A percentile compares a stretch with the other conserved stretches of the same genome.
Evolutionary conservation across 2,888 invertebrate species (phyloP).

Genomic region (Diplolepis rosae): DNA sequence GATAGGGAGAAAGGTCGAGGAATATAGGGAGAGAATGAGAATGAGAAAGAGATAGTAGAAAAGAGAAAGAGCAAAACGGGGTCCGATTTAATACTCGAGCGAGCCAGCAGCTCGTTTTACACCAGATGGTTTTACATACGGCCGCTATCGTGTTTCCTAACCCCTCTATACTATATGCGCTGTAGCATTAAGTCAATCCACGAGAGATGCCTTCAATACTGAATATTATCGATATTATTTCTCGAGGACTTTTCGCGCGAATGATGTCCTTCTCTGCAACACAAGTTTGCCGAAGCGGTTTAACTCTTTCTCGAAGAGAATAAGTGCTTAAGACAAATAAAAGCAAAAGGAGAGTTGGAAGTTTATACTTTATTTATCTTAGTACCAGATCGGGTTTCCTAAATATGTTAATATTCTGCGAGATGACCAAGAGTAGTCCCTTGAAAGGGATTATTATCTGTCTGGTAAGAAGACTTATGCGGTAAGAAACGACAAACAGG

Average conservation of each 20-base stretch:
- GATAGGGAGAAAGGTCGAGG: constrained; percentile 24
- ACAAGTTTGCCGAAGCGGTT: constrained; percentile 24
- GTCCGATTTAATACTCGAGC: constrained; percentile 73
- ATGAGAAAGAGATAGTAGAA: constrained; percentile 33
- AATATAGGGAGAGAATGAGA: constrained; percentile 35
- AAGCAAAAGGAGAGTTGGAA: background rate
- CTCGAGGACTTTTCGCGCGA: constrained; percentile 53
- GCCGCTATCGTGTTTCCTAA: constrained; percentile 70
- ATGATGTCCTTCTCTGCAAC: constrained; percentile 17
- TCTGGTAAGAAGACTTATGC: background rate
- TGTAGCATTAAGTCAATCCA: constrained; percentile 49
- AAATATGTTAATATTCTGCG: constrained; percentile 55
- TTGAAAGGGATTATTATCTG: background rate
- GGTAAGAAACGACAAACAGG: constrained; percentile 12
- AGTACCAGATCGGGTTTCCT: constrained; percentile 52
- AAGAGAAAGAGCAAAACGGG: constrained; percentile 44
- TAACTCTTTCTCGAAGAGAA: constrained; percentile 10
- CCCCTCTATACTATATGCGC: constrained; percentile 40
- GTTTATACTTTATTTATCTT: constrained; percentile 44
- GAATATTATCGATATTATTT: constrained; percentile 64
- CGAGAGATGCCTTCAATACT: constrained; percentile 54
- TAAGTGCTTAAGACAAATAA: constrained; percentile 9
- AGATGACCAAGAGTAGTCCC: background rate
- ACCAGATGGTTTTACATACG: constrained; percentile 72
- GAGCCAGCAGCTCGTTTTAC: constrained; percentile 73